Evolutionary conservation across 2,797 vertebrate species (phyloP).

Genomic region (Knipowitschia caucasica): DNA sequence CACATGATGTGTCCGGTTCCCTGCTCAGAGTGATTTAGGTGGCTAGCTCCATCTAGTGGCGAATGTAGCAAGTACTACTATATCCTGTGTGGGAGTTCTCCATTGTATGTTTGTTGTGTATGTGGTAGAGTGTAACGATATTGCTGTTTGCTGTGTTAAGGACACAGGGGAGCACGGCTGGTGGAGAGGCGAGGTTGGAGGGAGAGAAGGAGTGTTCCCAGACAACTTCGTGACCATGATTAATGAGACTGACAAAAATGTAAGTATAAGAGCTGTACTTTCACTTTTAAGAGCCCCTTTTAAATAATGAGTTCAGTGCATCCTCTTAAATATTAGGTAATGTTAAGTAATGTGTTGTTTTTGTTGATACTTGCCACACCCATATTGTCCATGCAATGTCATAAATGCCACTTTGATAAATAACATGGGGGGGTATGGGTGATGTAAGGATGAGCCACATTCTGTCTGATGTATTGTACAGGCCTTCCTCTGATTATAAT

Average conservation of each 20-base stretch:
- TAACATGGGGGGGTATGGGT: background rate
- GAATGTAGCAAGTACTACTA: background rate
- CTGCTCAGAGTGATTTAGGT: background rate
- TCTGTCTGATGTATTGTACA: conserved; percentile 9
- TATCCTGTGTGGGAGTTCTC: background rate
- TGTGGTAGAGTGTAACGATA: too few relatives aligned
- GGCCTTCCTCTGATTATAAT: conserved; percentile 5
- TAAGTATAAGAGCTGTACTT: background rate
- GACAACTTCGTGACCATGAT: conserved; percentile 87
- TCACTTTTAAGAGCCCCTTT: too few relatives aligned
- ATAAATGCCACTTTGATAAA: background rate
- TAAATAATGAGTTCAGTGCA: too few relatives aligned
- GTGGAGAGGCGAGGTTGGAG: conserved; percentile 89
- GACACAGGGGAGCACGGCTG: conserved; percentile 91
- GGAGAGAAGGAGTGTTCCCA: conserved; percentile 90
- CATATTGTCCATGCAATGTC: background rate
- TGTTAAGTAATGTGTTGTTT: too few relatives aligned
- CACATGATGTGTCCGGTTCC: background rate
- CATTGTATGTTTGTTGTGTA: background rate
- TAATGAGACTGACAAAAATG: conserved; percentile 86
- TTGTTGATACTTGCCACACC: background rate
- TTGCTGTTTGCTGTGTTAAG: conserved; percentile 56
- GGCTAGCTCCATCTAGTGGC: conserved; percentile 47
- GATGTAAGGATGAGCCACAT: background rate
- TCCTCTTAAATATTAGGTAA: too few relatives aligned